Evolutionary conservation across 37 sponge, comb jelly and placozoan genomes (phyloP).

Genomic region (Chondrilla cf. caribensis): DNA sequence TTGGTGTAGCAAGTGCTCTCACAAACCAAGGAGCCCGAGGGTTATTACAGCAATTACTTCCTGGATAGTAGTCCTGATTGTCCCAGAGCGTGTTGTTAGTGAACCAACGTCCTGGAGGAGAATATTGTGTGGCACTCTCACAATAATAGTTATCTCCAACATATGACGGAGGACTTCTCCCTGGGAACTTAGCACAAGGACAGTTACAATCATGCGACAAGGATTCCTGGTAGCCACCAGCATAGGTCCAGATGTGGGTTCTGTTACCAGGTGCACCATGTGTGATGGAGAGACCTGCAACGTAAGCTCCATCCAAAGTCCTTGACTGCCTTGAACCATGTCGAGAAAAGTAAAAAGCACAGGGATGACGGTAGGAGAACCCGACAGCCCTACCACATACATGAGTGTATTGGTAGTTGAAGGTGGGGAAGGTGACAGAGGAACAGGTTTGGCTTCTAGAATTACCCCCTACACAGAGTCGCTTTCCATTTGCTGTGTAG

Average conservation of each 20-base stretch:
- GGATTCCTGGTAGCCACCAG: neutral
- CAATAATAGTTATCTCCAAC: neutral
- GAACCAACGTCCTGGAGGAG: neutral
- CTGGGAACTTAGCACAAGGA: slow-evolving; percentile 2
- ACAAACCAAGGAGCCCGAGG: slow-evolving; percentile 10
- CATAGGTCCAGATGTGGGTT: slow-evolving; percentile 19
- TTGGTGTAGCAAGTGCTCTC: neutral
- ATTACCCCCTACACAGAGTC: neutral
- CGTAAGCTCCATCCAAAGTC: neutral
- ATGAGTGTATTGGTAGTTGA: neutral
- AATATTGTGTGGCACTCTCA: neutral
- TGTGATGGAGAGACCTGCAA: slow-evolving; percentile 7
- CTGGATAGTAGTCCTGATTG: neutral
- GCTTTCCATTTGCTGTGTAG: neutral
- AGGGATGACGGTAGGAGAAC: slow-evolving; percentile 6
- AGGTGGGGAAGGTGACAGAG: slow-evolving; percentile 21
- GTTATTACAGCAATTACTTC: slow-evolving; percentile 13
- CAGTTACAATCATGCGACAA: slow-evolving; percentile 1
- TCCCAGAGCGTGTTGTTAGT: slow-evolving; percentile 15
- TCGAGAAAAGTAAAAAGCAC: neutral
- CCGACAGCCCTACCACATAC: slow-evolving; percentile 12
- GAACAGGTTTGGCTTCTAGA: neutral
- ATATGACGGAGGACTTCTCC: neutral
- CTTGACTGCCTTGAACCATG: too few species aligned
- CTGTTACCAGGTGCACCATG: neutral